Conservation (phyloP, 2,797 vertebrate species). For the Takifugu ocellatus region DNA sequence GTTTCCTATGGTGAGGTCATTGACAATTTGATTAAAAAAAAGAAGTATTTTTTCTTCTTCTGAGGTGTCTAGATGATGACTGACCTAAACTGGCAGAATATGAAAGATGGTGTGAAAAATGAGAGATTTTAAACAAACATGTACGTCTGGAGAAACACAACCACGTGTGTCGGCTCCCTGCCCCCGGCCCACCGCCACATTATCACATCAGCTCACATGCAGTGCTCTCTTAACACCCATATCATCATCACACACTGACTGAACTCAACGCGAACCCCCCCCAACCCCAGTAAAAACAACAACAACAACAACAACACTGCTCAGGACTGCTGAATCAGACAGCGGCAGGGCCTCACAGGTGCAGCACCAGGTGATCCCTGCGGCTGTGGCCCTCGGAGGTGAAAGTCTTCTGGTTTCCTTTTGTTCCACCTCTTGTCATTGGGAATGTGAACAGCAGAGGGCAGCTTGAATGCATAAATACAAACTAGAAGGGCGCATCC, state of each 20-base stretch:
- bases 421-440: conserved; percentile 72
- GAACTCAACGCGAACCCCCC: conserved; percentile 8
- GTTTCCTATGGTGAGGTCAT: conserved; percentile 60
- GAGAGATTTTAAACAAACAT: not conserved
- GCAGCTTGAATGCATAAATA: conserved; percentile 96
- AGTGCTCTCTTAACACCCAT: conserved; percentile 1
- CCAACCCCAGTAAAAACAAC: not conserved
- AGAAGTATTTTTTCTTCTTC: conserved; percentile 18
- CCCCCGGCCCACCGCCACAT: conserved; percentile 11
- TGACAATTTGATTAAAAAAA: conserved; percentile 55
- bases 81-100: not conserved
- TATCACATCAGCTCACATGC: conserved; percentile 10
- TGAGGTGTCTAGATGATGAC: conserved; percentile 9
- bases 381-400: conserved; percentile 14
- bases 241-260: conserved; percentile 3
- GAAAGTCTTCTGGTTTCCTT: conserved; percentile 35
- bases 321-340: not conserved
- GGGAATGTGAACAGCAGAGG: conserved; percentile 89
- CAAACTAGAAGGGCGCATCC: conserved; percentile 55
- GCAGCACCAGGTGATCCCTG: not conserved
- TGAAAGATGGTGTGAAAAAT: not conserved
- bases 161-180: conserved; percentile 7
- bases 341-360: not conserved
- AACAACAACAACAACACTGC: too few species aligned
- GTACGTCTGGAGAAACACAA: not conserved